A percentile compares a stretch with the other conserved stretches of the same genome.
phyloP scores from a whole-genome alignment of 2,113 vertebrate species.

The Chlorocebus sabaeus region DNA sequence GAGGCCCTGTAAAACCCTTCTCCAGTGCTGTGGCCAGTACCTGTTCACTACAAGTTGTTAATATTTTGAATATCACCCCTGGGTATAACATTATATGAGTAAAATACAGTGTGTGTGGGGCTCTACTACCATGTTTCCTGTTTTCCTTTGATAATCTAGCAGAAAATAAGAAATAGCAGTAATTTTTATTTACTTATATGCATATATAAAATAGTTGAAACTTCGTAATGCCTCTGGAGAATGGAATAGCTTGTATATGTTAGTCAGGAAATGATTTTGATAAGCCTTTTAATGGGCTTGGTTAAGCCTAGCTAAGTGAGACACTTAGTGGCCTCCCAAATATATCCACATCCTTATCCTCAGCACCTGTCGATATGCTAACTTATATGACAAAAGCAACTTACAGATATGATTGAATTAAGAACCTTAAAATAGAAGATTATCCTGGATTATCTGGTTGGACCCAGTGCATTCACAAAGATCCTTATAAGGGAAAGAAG shows the following conservation, averaged over 20 bases:
- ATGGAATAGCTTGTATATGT: not conserved
- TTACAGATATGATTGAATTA: not conserved
- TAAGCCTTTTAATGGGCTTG: not conserved
- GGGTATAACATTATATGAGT: not conserved
- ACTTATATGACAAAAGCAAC: not conserved
- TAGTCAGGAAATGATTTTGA: not conserved
- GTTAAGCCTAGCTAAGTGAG: not conserved
- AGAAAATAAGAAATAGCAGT: not conserved
- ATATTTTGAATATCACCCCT: not conserved
- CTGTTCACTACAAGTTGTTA: not conserved
- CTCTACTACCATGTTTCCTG: not conserved
- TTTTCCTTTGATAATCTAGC: slow-evolving; percentile 6
- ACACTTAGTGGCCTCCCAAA: not conserved
- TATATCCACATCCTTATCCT: not conserved
- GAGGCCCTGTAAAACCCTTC: not conserved
- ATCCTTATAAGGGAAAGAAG: not conserved
- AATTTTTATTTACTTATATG: not conserved
- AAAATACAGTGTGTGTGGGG: not conserved
- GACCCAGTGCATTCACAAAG: not conserved
- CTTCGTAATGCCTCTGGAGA: not conserved
- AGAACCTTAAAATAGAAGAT: not conserved
- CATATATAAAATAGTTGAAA: not conserved
- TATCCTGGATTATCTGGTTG: not conserved
- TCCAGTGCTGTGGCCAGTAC: not conserved
- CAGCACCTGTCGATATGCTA: not conserved